Evolutionary conservation across 2,113 vertebrate species (phyloP).

Genomic region (Neotoma lepida): DNA sequence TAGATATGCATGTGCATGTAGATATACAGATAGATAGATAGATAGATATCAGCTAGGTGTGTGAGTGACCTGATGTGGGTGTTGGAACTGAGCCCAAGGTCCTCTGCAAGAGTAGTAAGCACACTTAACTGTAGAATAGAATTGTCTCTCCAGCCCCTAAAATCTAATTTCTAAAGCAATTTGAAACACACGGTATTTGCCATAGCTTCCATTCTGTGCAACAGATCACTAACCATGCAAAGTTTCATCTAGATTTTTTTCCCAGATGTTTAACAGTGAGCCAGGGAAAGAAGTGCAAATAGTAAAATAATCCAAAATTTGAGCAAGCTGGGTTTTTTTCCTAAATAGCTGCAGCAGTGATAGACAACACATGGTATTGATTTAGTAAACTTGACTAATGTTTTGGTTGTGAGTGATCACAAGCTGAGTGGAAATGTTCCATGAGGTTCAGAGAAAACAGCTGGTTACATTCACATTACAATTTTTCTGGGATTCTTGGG

Average conservation of each 20-base stretch:
- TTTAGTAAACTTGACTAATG: slow-evolving; percentile 19
- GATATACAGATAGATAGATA: too few species aligned
- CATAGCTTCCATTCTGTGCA: not conserved
- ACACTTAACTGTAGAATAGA: not conserved
- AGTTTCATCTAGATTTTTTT: not conserved
- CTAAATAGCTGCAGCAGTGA: not conserved
- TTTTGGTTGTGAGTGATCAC: not conserved
- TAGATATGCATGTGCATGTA: not conserved
- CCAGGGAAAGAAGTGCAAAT: slow-evolving; percentile 33
- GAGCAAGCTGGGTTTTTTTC: not conserved
- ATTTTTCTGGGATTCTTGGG: slow-evolving; percentile 49
- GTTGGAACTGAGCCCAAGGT: not conserved
- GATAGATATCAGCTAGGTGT: not conserved
- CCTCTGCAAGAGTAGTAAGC: not conserved
- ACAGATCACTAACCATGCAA: not conserved
- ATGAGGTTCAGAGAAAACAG: slow-evolving; percentile 35
- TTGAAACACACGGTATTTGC: not conserved
- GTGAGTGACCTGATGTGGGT: not conserved
- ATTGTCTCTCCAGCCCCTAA: not conserved
- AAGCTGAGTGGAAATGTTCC: not conserved
- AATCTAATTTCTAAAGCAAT: not conserved
- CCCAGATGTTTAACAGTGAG: not conserved
- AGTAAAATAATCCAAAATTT: slow-evolving; percentile 12
- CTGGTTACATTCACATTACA: slow-evolving; percentile 45
- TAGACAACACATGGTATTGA: slow-evolving; percentile 34